These are phyloP conservation scores for Pelmatolapia mariae DNA, from an alignment of 2,113 vertebrate genomes.

Conservation along the genomic window DNA sequence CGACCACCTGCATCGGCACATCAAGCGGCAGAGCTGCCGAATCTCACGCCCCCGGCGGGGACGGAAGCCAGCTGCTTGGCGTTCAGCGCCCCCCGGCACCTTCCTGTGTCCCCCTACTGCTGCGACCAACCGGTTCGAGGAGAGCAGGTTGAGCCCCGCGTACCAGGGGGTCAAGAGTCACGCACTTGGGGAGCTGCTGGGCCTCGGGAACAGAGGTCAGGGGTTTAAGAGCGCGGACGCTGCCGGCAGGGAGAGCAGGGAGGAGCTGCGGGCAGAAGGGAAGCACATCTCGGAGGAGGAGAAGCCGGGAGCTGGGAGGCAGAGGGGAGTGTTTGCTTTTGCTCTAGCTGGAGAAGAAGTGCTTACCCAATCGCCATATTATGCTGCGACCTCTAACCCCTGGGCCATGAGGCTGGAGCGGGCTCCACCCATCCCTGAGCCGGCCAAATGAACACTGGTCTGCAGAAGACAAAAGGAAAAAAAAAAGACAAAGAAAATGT, in stretches of 20 bases:
- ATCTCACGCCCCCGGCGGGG: slow-evolving; percentile 84
- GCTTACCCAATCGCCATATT: slow-evolving; percentile 82
- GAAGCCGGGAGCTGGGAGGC: slow-evolving; percentile 80
- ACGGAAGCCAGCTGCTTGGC: slow-evolving; percentile 84
- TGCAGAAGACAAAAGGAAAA: background rate
- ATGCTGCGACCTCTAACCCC: slow-evolving; percentile 79
- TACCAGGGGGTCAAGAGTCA: slow-evolving; percentile 76
- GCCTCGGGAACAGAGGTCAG: slow-evolving; percentile 55
- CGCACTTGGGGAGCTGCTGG: slow-evolving; percentile 74
- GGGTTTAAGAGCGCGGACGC: slow-evolving; percentile 80
- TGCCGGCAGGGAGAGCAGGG: slow-evolving; percentile 75
- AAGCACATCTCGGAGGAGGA: slow-evolving; percentile 78
- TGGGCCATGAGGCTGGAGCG: slow-evolving; percentile 86
- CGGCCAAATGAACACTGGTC: slow-evolving; percentile 76
- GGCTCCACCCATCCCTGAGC: slow-evolving; percentile 81
- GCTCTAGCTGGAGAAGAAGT: slow-evolving; percentile 83
- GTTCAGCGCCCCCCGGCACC: slow-evolving; percentile 62
- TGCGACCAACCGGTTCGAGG: slow-evolving; percentile 56
- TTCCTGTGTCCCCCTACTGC: slow-evolving; percentile 76
- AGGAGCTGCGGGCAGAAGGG: slow-evolving; percentile 77
- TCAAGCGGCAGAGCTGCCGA: slow-evolving; percentile 95
- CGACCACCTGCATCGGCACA: slow-evolving; percentile 95
- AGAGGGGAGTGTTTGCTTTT: slow-evolving; percentile 86
- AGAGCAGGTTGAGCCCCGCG: slow-evolving; percentile 60
- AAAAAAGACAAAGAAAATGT: background rate